phyloP scores from a whole-genome alignment of 1,140 invertebrate species.

The Orchestia grillus region DNA sequence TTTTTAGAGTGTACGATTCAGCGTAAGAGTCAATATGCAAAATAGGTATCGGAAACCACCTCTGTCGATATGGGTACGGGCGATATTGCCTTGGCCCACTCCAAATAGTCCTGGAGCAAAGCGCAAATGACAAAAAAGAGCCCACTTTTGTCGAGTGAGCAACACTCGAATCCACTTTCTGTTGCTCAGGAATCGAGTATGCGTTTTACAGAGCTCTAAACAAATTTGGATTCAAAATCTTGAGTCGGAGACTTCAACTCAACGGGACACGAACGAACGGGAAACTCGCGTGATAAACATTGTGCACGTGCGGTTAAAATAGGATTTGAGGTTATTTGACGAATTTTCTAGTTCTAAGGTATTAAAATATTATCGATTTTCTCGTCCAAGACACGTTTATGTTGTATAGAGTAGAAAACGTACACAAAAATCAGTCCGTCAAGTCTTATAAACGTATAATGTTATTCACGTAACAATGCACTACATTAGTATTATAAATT shows the following conservation, averaged over 20 bases:
- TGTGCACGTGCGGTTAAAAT: background rate
- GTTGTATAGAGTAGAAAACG: no score
- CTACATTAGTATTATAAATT: no score
- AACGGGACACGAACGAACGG: background rate
- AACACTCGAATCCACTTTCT: background rate
- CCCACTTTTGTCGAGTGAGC: background rate
- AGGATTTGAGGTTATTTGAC: no score
- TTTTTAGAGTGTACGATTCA: conserved; percentile 54
- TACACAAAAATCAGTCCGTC: no score
- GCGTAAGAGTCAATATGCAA: conserved; percentile 55
- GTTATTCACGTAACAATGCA: no score
- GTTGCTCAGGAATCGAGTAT: background rate
- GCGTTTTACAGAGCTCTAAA: background rate
- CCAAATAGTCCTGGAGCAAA: conserved; percentile 1
- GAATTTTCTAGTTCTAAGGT: no score
- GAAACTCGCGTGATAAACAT: background rate
- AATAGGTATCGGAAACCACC: conserved; percentile 56
- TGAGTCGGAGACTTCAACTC: background rate
- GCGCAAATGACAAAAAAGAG: conserved; percentile 32
- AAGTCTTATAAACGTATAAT: no score
- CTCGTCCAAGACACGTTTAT: no score
- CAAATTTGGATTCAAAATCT: background rate
- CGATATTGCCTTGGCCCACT: conserved; percentile 42
- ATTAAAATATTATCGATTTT: no score
- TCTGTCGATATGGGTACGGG: conserved; percentile 50